Percentiles rank a stretch among this genome's conserved stretches.
Conservation (phyloP, 1,140 invertebrate genomes). For the Ips nitidus region DNA sequence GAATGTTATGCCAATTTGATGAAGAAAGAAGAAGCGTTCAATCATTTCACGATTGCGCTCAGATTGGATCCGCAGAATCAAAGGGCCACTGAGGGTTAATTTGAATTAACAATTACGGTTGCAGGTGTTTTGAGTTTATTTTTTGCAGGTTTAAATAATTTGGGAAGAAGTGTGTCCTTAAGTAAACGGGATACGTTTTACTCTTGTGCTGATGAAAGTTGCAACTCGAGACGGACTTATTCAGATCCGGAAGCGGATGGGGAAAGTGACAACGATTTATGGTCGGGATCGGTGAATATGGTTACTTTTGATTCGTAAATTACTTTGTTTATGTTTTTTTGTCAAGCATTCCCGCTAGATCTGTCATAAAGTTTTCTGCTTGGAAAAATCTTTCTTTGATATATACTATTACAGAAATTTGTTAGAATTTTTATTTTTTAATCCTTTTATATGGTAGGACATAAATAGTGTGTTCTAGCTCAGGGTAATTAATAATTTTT, state of each 20-base stretch:
- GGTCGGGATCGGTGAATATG: conserved; percentile 41
- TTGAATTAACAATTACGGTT: neutral
- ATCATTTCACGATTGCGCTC: conserved; percentile 70
- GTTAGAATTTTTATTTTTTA: no score
- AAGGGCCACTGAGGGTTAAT: conserved; percentile 59
- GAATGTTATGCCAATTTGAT: conserved; percentile 59
- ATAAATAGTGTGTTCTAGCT: no score
- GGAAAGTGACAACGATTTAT: conserved; percentile 46
- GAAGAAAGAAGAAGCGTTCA: conserved; percentile 70
- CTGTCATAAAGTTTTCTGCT: no score
- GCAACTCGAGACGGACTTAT: conserved; percentile 42
- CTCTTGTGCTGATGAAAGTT: conserved; percentile 53
- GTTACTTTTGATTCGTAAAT: conserved; percentile 37
- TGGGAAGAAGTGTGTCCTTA: conserved; percentile 60
- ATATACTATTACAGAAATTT: no score
- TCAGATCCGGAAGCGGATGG: conserved; percentile 46
- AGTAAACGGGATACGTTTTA: conserved; percentile 58
- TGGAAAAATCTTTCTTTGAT: no score
- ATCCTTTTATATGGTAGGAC: no score
- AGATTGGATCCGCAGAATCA: conserved; percentile 71
- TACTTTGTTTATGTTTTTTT: no score
- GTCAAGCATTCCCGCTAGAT: no score
- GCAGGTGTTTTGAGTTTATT: neutral
- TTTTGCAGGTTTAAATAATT: conserved; percentile 60
- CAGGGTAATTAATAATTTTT: no score